Conservation (phyloP, 2,113 vertebrate genomes). For the Periophthalmus modestus region DNA sequence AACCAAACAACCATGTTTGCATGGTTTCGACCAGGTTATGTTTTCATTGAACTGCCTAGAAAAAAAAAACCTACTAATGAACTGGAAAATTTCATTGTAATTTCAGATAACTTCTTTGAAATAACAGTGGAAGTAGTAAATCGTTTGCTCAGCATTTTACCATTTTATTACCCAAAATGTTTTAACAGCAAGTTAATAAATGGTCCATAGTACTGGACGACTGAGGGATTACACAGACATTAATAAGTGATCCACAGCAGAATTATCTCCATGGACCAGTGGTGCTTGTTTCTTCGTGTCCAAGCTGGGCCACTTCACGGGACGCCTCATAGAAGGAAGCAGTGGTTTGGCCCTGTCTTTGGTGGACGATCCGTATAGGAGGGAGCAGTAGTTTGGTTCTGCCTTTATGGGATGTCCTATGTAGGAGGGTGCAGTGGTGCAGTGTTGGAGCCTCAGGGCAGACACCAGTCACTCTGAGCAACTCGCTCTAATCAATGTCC, state of each 20-base stretch:
- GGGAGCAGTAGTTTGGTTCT: constrained; percentile 54
- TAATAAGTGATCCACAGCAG: not conserved
- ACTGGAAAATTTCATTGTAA: no score
- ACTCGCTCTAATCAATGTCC: constrained; percentile 66
- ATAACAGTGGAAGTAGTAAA: not conserved
- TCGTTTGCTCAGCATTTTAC: not conserved
- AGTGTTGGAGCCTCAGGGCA: constrained; percentile 61
- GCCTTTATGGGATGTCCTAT: constrained; percentile 29
- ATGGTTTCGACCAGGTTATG: no score
- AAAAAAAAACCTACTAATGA: no score
- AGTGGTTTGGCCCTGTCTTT: constrained; percentile 48
- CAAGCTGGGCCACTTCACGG: constrained; percentile 10
- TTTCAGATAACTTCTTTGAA: no score
- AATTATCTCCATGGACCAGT: not conserved
- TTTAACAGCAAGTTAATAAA: not conserved
- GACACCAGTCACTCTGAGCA: constrained; percentile 66
- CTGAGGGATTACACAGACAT: no score
- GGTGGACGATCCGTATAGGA: constrained; percentile 27
- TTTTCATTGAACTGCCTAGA: no score
- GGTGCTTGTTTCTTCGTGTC: constrained; percentile 17
- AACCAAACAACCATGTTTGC: no score
- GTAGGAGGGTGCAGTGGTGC: constrained; percentile 63
- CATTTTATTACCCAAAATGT: not conserved
- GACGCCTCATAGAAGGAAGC: constrained; percentile 42
- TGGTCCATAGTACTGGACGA: not conserved